Evolutionary conservation across 2,888 invertebrate genomes (phyloP).

Genomic region (Augiades crinisus): DNA sequence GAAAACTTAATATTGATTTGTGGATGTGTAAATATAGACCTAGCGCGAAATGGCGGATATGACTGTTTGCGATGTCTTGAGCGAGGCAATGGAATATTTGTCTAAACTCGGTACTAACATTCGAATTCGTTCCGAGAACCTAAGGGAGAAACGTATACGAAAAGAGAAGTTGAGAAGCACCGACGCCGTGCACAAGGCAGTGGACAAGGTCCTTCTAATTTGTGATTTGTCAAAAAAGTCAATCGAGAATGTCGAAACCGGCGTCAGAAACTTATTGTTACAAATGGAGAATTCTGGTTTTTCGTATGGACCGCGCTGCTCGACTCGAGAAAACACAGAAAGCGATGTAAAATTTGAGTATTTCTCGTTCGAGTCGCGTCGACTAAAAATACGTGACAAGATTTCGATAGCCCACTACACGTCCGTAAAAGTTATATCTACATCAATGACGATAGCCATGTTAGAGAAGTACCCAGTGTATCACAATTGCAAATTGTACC

Average conservation of each 20-base stretch:
- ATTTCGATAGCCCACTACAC: conserved; percentile 58
- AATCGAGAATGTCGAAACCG: conserved; percentile 65
- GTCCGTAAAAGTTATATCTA: conserved; percentile 57
- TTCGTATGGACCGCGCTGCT: conserved; percentile 42
- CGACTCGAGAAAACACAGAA: conserved; percentile 27
- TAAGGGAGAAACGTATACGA: conserved; percentile 61
- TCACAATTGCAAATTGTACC: conserved; percentile 59
- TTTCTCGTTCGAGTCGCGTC: conserved; percentile 49
- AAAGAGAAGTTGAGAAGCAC: conserved; percentile 60
- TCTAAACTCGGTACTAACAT: conserved; percentile 70
- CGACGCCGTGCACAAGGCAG: conserved; percentile 67
- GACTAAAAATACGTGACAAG: conserved; percentile 54
- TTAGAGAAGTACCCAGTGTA: conserved; percentile 62
- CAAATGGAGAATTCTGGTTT: conserved; percentile 46
- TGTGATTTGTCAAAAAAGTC: conserved; percentile 74
- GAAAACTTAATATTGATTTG: conserved; percentile 8
- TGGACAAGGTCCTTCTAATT: conserved; percentile 65
- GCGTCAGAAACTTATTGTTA: conserved; percentile 56
- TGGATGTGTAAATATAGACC: conserved; percentile 23
- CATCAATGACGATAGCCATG: conserved; percentile 45
- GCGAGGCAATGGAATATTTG: conserved; percentile 71
- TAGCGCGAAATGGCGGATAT: conserved; percentile 60
- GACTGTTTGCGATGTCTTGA: conserved; percentile 61
- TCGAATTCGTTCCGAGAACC: conserved; percentile 57
- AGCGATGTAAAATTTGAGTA: conserved; percentile 39